Evolutionary conservation across 2,888 invertebrate genomes (phyloP).

Genomic region (Tribolium freemani): DNA sequence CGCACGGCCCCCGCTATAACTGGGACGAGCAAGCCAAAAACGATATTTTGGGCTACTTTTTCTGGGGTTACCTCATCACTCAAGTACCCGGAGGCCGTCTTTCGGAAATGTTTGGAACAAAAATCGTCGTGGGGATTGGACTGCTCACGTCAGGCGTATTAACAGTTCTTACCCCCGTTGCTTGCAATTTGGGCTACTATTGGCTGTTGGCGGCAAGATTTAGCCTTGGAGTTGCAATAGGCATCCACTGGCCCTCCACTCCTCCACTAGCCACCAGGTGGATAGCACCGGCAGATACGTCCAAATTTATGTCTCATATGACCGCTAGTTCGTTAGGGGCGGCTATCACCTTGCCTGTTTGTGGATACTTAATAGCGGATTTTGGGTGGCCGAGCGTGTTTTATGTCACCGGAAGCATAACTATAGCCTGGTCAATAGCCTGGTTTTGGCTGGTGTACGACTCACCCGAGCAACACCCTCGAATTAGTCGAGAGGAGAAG

Average conservation of each 20-base stretch:
- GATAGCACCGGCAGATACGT: constrained; percentile 22
- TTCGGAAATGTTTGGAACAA: constrained; percentile 27
- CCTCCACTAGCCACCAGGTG: constrained; percentile 23
- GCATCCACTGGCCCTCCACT: not conserved
- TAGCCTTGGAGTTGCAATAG: not conserved
- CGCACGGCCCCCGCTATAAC: constrained; percentile 4
- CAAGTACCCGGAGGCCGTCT: constrained; percentile 29
- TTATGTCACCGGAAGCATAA: constrained; percentile 83
- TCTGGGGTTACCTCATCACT: constrained; percentile 33
- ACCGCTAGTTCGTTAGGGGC: constrained; percentile 13
- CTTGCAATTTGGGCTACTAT: not conserved
- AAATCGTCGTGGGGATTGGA: constrained; percentile 9
- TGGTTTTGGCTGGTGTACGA: constrained; percentile 87
- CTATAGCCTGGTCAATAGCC: constrained; percentile 81
- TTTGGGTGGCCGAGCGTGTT: constrained; percentile 89
- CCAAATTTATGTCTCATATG: constrained; percentile 33
- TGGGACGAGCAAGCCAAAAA: constrained; percentile 32
- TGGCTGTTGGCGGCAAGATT: not conserved
- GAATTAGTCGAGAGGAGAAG: constrained; percentile 78
- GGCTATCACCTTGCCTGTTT: constrained; percentile 16
- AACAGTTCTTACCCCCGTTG: constrained; percentile 13
- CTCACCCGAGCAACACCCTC: constrained; percentile 83
- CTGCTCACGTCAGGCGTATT: constrained; percentile 10
- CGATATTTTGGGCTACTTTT: constrained; percentile 27
- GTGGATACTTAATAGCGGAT: constrained; percentile 18